Evolutionary conservation across 1,140 invertebrate species (phyloP).

Genomic region (Melitaea cinxia): DNA sequence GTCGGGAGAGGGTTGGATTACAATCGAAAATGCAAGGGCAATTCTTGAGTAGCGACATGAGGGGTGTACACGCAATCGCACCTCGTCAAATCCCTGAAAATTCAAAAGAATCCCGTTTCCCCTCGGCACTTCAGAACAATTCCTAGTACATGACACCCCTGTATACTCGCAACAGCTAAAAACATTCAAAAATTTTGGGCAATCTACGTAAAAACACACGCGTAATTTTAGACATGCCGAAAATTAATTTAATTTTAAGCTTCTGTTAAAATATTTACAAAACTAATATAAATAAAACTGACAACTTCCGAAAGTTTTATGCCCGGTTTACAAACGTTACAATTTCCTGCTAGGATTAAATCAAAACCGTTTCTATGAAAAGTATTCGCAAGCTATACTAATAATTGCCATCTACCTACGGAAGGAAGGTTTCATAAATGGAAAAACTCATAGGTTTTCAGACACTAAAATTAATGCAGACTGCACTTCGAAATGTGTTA

Average conservation of each 20-base stretch:
- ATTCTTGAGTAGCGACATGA: constrained; percentile 29
- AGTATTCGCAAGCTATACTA: too few relatives aligned
- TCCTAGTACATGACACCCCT: constrained; percentile 16
- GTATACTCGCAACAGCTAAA: neutral
- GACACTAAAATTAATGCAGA: too few relatives aligned
- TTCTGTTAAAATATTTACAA: neutral
- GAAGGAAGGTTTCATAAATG: too few relatives aligned
- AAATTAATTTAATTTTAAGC: neutral
- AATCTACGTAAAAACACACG: neutral
- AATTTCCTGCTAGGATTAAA: too few relatives aligned
- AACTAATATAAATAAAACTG: too few relatives aligned
- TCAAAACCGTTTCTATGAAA: too few relatives aligned
- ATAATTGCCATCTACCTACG: too few relatives aligned
- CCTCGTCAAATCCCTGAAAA: constrained; percentile 30
- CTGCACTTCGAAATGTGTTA: too few relatives aligned
- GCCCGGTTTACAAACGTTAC: too few relatives aligned
- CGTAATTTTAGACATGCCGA: neutral
- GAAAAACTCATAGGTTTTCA: too few relatives aligned
- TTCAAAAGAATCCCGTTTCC: constrained; percentile 25
- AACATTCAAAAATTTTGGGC: constrained; percentile 5
- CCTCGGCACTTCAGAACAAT: constrained; percentile 21
- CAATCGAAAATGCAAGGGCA: constrained; percentile 40
- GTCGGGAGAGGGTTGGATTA: constrained; percentile 32
- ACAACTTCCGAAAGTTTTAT: too few relatives aligned
- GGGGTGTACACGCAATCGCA: constrained; percentile 29